Evolutionary conservation across 2,888 invertebrate species (phyloP).

Genomic region (Odontomyia ornata): DNA sequence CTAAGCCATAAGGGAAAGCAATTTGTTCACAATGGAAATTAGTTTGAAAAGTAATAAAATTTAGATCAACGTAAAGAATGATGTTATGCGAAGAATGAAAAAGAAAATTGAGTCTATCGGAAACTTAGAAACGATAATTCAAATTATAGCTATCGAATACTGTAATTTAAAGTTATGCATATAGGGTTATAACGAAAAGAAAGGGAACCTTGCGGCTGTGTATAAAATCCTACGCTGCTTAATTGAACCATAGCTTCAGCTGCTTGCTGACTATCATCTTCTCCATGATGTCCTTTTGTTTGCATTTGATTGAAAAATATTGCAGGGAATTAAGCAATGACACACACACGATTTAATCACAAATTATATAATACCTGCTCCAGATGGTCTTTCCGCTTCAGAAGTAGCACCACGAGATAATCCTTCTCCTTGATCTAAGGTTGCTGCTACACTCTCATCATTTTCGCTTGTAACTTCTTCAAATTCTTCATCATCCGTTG

Average conservation of each 20-base stretch:
- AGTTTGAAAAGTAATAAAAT: too few species aligned
- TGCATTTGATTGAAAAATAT: constrained; percentile 2
- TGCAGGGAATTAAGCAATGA: not conserved
- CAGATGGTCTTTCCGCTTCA: constrained; percentile 45
- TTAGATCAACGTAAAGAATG: too few species aligned
- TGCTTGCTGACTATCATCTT: constrained; percentile 75
- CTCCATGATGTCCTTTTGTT: constrained; percentile 63
- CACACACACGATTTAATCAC: not conserved
- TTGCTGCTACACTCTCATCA: constrained; percentile 66
- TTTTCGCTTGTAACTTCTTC: constrained; percentile 71
- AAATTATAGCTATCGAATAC: too few species aligned
- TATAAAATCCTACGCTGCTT: constrained; percentile 73
- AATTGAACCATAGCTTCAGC: constrained; percentile 82
- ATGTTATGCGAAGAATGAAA: too few species aligned
- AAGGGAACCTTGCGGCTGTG: constrained; percentile 62
- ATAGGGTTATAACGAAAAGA: constrained; percentile 44
- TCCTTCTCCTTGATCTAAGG: constrained; percentile 60
- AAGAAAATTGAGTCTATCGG: too few species aligned
- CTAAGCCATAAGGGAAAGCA: too few species aligned
- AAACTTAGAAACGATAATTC: too few species aligned
- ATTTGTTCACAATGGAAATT: too few species aligned
- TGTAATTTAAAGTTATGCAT: too few species aligned
- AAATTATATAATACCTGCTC: constrained; percentile 26
- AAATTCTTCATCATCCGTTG: constrained; percentile 74
- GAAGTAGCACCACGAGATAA: constrained; percentile 42